Conservation (phyloP, 2,888 invertebrate genomes). For the Diplolepis rosae region DNA sequence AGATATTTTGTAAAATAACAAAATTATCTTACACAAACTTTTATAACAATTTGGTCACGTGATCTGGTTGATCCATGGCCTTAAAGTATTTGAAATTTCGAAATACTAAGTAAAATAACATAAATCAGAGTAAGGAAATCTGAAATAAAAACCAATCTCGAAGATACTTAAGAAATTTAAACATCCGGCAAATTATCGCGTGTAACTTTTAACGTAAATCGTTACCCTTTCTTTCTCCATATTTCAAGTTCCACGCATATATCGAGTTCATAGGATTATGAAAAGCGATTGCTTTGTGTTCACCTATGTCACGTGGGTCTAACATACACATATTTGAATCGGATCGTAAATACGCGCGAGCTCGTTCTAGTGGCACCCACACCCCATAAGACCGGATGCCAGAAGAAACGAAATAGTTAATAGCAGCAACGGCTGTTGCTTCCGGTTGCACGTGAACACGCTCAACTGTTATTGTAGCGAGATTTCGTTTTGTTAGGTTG, state of each 20-base stretch:
- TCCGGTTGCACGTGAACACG: conserved; percentile 56
- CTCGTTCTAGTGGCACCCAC: conserved; percentile 49
- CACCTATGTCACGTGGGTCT: neutral
- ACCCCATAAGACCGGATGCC: conserved; percentile 44
- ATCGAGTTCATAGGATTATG: neutral
- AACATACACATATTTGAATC: conserved; percentile 18
- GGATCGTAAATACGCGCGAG: conserved; percentile 32
- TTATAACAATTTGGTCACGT: too few relatives aligned
- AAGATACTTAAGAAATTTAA: neutral
- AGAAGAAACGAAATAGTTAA: conserved; percentile 61
- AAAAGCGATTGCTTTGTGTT: conserved; percentile 16
- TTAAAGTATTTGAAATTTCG: neutral
- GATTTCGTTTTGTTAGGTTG: conserved; percentile 44
- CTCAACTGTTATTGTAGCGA: conserved; percentile 55
- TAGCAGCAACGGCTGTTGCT: conserved; percentile 57
- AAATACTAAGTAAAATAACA: neutral
- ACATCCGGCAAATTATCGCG: conserved; percentile 2
- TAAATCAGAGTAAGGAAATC: conserved; percentile 1
- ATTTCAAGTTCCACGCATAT: neutral
- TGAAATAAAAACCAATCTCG: neutral
- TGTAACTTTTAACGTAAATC: conserved; percentile 11
- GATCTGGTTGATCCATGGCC: too few relatives aligned
- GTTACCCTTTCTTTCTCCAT: neutral
- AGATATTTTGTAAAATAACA: too few relatives aligned
- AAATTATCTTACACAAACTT: too few relatives aligned